A percentile compares a stretch with the other conserved stretches of the same genome.
These are phyloP conservation scores for Sycophaga agraensis DNA, from an alignment of 1,140 invertebrate genomes.

Conservation along the genomic window DNA sequence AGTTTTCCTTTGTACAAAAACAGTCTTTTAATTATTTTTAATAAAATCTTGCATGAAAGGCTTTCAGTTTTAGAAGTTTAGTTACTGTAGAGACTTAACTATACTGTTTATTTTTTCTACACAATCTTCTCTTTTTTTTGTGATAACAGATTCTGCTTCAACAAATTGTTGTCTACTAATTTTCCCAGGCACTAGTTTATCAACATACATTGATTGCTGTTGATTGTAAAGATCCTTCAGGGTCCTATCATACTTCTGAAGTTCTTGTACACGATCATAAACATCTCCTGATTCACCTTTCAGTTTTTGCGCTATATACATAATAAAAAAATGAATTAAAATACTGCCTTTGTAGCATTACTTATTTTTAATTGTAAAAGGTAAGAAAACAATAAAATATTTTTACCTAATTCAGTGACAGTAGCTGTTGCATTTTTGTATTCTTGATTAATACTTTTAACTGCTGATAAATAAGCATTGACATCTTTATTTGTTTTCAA, in stretches of 20 bases:
- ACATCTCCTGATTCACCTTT: constrained; percentile 67
- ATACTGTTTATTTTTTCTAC: constrained; percentile 68
- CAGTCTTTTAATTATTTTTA: no score
- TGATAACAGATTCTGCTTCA: constrained; percentile 62
- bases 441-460: constrained; percentile 67
- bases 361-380: not conserved
- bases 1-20: no score
- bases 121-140: constrained; percentile 68
- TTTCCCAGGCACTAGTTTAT: constrained; percentile 70
- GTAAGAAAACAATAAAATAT: not conserved
- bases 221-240: constrained; percentile 59
- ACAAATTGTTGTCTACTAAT: constrained; percentile 67
- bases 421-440: constrained; percentile 65
- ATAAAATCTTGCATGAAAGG: no score
- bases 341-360: not conserved
- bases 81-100: constrained; percentile 57
- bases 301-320: constrained; percentile 54
- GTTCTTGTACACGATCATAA: constrained; percentile 66
- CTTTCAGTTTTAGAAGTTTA: no score
- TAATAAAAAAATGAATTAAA: not conserved
- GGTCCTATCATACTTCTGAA: constrained; percentile 65
- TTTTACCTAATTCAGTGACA: constrained; percentile 58
- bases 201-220: constrained; percentile 62
- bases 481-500: constrained; percentile 69
- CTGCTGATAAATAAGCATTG: constrained; percentile 56